Evolutionary conservation across 2,888 invertebrate species (phyloP).

Genomic region (Teinopalpus imperialis): DNA sequence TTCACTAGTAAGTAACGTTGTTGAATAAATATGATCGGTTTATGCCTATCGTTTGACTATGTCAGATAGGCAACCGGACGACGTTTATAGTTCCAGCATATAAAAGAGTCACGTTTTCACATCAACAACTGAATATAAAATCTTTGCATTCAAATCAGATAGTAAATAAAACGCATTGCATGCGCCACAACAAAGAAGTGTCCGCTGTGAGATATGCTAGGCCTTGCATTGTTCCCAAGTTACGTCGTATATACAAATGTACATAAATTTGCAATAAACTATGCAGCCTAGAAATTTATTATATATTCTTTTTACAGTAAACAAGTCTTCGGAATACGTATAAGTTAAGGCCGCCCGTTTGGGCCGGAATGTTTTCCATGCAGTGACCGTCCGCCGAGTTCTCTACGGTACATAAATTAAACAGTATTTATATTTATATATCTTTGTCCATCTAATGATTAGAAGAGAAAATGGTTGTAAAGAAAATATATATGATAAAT

Average conservation of each 20-base stretch:
- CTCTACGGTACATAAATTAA: no score
- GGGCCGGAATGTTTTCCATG: constrained; percentile 10
- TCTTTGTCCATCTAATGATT: no score
- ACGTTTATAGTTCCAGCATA: neutral
- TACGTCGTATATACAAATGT: neutral
- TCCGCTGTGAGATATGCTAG: constrained; percentile 1
- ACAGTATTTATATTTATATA: no score
- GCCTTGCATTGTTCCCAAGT: constrained; percentile 22
- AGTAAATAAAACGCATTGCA: constrained; percentile 1
- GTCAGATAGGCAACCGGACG: neutral
- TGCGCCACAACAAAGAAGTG: neutral
- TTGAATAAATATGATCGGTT: constrained; percentile 21
- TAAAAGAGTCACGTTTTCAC: constrained; percentile 7
- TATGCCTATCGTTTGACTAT: constrained; percentile 9
- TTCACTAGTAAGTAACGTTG: constrained; percentile 8
- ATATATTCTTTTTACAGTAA: constrained; percentile 2
- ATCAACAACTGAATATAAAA: constrained; percentile 11
- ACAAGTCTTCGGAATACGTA: constrained; percentile 6
- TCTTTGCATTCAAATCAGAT: neutral
- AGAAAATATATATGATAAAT: no score
- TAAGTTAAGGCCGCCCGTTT: constrained; percentile 6
- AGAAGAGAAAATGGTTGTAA: no score
- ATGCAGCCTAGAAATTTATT: constrained; percentile 2
- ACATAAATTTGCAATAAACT: constrained; percentile 15
- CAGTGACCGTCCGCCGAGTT: neutral